Percentiles rank a stretch among this genome's conserved stretches.
Conservation (phyloP, 2,113 vertebrate genomes). For the Paradoxurus hermaphroditus region DNA sequence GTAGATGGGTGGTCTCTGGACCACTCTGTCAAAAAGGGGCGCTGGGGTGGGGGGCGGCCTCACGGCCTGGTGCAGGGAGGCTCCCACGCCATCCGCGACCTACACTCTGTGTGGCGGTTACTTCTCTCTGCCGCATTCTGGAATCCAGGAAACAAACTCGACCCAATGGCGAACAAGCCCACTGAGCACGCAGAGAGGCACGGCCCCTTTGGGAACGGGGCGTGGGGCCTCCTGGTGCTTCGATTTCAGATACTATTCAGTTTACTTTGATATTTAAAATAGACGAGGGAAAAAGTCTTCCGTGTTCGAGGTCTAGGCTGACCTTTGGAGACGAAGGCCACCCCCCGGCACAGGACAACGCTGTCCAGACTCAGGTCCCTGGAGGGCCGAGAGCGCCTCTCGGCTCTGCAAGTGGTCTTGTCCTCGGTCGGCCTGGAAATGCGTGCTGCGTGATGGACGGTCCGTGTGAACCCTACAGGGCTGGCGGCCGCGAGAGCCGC, state of each 20-base stretch:
- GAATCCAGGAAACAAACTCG: too few species aligned
- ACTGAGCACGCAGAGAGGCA: fast-evolving
- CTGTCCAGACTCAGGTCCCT: background rate
- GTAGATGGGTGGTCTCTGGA: background rate
- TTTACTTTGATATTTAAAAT: background rate
- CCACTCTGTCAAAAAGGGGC: background rate
- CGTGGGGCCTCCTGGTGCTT: background rate
- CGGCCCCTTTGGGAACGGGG: background rate
- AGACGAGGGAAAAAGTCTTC: background rate
- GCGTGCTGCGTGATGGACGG: fast-evolving
- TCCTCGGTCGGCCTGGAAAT: background rate
- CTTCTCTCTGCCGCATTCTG: background rate
- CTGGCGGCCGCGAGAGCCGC: fast-evolving
- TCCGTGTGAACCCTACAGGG: background rate
- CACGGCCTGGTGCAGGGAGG: background rate
- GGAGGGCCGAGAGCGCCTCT: fast-evolving
- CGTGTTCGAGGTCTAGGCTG: background rate
- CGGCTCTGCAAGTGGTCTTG: background rate
- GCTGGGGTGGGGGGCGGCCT: background rate
- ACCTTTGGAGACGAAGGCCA: background rate
- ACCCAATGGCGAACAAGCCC: fast-evolving
- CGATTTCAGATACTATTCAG: background rate
- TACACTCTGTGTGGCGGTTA: too few species aligned
- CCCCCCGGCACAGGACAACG: background rate
- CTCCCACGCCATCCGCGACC: fast-evolving